Evolutionary conservation across 53 echinoderm and acorn worm genomes (phyloP).

Genomic region (Patiria pectinifera): DNA sequence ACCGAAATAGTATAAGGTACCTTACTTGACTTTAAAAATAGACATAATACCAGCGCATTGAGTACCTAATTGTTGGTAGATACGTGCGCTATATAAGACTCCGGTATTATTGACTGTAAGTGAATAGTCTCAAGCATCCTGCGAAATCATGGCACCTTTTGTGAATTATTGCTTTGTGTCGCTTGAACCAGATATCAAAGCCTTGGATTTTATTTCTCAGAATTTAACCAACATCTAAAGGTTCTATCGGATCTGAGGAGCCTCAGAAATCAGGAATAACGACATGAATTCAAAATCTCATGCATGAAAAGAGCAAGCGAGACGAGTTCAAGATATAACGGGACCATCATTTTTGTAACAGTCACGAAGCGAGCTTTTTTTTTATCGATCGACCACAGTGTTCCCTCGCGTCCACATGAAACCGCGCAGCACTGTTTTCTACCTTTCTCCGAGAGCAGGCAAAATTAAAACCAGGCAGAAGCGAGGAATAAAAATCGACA

Average conservation of each 20-base stretch:
- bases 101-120: too few species aligned
- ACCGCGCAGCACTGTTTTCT: background rate
- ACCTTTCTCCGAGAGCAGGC: background rate
- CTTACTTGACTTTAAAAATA: too few species aligned
- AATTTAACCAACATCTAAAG: too few species aligned
- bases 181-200: too few species aligned
- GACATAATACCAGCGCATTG: too few species aligned
- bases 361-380: background rate
- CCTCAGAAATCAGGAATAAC: background rate
- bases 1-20: too few species aligned
- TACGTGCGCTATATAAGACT: too few species aligned
- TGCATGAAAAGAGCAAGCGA: background rate
- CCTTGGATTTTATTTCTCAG: too few species aligned
- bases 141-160: too few species aligned
- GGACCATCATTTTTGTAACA: background rate
- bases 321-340: slow-evolving; percentile 13
- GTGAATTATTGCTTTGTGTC: too few species aligned
- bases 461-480: background rate
- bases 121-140: too few species aligned
- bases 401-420: background rate
- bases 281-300: background rate
- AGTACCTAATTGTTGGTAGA: too few species aligned
- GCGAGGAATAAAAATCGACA: slow-evolving; percentile 24
- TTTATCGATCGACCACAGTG: background rate
- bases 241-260: background rate